Evolutionary conservation across 1,140 invertebrate species (phyloP).

Genomic region (Bathynomus jamesi): DNA sequence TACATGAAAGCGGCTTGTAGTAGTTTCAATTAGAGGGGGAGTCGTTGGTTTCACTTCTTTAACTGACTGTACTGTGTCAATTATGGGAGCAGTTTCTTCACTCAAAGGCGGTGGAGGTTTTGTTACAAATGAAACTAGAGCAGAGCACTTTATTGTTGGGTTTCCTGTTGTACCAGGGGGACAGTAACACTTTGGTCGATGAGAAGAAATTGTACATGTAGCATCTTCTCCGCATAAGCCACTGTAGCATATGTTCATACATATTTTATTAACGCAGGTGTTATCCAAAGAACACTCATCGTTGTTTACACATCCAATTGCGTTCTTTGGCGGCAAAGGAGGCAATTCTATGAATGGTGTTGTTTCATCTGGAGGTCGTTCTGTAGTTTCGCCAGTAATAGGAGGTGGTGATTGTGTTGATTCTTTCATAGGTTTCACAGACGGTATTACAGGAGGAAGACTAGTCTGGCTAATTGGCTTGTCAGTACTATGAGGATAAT

Average conservation of each 20-base stretch:
- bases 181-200: constrained; percentile 69
- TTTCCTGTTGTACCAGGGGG: constrained; percentile 64
- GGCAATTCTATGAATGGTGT: constrained; percentile 3
- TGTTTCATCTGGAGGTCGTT: constrained; percentile 8
- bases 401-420: constrained; percentile 4
- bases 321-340: constrained; percentile 12
- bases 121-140: constrained; percentile 9
- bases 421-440: constrained; percentile 14
- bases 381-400: constrained; percentile 7
- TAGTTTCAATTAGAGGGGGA: constrained; percentile 16
- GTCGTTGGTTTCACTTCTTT: background rate
- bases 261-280: constrained; percentile 39
- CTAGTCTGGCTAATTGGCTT: background rate
- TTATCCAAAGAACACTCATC: constrained; percentile 38
- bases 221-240: constrained; percentile 41
- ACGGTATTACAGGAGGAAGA: background rate
- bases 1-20: constrained; percentile 8
- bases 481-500: constrained; percentile 13
- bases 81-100: background rate
- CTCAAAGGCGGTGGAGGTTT: background rate
- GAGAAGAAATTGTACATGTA: constrained; percentile 54
- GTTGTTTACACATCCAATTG: constrained; percentile 23
- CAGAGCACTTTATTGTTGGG: constrained; percentile 62
- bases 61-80: background rate
- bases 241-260: constrained; percentile 40